Conservation (phyloP, 1,140 invertebrate genomes). For the Drosophila subobscura region DNA sequence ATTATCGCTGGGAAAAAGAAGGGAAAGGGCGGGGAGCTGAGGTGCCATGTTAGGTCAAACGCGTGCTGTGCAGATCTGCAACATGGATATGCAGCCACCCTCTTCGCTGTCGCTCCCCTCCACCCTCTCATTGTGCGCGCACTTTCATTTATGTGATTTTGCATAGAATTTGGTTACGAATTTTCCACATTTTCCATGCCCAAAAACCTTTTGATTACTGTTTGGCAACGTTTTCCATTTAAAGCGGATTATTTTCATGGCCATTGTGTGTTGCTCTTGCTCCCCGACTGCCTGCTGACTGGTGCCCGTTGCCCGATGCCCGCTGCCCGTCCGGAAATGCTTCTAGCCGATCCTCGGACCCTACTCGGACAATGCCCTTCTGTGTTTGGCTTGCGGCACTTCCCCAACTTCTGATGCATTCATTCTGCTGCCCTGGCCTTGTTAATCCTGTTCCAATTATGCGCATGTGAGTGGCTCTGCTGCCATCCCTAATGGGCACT, state of each 20-base stretch:
- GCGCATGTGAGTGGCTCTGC: slow-evolving; percentile 68
- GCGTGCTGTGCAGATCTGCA: slow-evolving; percentile 47
- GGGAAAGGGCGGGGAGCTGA: slow-evolving; percentile 6
- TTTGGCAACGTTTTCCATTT: slow-evolving; percentile 74
- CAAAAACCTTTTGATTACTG: slow-evolving; percentile 43
- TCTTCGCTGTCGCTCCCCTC: not conserved
- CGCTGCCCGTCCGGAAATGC: slow-evolving; percentile 50
- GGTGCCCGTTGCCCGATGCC: slow-evolving; percentile 22
- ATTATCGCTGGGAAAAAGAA: slow-evolving; percentile 25
- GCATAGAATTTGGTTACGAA: slow-evolving; percentile 47
- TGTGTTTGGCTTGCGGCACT: slow-evolving; percentile 7
- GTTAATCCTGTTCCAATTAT: slow-evolving; percentile 81
- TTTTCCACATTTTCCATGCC: slow-evolving; percentile 47
- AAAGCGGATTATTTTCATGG: slow-evolving; percentile 81
- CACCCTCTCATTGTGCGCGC: slow-evolving; percentile 3
- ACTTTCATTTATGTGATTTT: slow-evolving; percentile 41
- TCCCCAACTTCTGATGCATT: slow-evolving; percentile 52
- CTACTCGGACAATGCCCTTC: slow-evolving; percentile 57
- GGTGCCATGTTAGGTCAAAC: slow-evolving; percentile 63
- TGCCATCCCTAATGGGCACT: slow-evolving; percentile 73
- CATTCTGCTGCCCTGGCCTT: slow-evolving; percentile 50
- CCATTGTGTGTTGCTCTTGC: slow-evolving; percentile 41
- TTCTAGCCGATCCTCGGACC: slow-evolving; percentile 42
- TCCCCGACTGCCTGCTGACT: not conserved
- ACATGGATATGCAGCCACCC: slow-evolving; percentile 33